A percentile compares a stretch with the other conserved stretches of the same genome.
phyloP scores from a whole-genome alignment of 2,888 invertebrate species.

The Rhodophaea formosa region DNA sequence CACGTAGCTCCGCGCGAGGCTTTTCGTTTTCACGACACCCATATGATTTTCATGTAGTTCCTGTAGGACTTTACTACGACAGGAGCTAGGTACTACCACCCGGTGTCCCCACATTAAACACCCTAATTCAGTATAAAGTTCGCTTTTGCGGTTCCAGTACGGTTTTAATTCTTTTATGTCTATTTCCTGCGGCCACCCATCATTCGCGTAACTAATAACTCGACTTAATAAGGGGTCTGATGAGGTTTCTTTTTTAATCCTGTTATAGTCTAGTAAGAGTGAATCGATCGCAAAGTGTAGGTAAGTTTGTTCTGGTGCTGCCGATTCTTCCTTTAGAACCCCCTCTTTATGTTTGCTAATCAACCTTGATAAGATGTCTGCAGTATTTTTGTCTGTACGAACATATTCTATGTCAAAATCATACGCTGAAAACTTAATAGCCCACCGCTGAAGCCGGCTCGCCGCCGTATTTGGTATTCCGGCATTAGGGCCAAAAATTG shows the following conservation, averaged over 20 bases:
- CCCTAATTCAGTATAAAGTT: background rate
- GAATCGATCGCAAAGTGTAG: no score
- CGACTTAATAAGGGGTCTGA: background rate
- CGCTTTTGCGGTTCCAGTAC: background rate
- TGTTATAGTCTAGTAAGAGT: no score
- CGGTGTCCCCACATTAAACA: background rate
- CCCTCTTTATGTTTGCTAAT: no score
- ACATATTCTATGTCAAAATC: constrained; percentile 27
- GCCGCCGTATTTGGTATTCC: constrained; percentile 29
- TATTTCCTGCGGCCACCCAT: background rate
- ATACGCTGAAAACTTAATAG: constrained; percentile 26
- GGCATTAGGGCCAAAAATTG: constrained; percentile 6
- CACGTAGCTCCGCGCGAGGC: background rate
- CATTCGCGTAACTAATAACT: background rate
- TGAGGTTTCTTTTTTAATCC: no score
- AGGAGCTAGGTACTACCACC: background rate
- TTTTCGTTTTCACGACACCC: no score
- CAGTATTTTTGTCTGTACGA: constrained; percentile 21
- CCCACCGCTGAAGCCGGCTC: constrained; percentile 28
- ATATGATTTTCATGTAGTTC: background rate
- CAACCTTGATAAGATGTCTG: constrained; percentile 26
- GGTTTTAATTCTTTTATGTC: background rate
- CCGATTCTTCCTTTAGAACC: no score
- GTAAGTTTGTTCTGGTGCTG: no score
- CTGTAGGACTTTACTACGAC: background rate